phyloP scores from a whole-genome alignment of 2,888 invertebrate species.

The Acrobasis consociella region DNA sequence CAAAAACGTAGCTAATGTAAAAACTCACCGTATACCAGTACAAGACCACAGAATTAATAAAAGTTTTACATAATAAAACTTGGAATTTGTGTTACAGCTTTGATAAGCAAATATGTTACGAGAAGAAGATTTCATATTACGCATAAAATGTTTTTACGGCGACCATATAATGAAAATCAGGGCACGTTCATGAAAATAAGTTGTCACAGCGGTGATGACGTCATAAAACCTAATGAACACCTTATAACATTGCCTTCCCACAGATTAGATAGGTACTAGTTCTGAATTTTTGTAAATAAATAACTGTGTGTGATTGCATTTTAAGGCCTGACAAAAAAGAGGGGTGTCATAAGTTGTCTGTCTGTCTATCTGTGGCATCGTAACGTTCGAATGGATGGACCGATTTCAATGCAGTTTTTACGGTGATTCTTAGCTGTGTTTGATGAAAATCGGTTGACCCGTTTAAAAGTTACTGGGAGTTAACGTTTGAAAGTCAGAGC shows the following conservation, averaged over 20 bases:
- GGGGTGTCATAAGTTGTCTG: no score
- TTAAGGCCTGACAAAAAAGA: no score
- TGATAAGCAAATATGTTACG: neutral
- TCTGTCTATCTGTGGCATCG: no score
- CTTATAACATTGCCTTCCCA: neutral
- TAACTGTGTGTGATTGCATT: no score
- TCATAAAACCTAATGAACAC: conserved; percentile 1
- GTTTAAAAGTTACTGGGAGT: no score
- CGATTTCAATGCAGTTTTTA: no score
- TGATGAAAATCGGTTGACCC: no score
- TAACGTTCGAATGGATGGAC: no score
- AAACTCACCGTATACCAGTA: neutral
- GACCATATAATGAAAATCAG: conserved; percentile 1
- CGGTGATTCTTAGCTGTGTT: no score
- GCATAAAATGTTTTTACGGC: neutral
- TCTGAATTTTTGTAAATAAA: no score
- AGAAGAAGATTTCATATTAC: conserved; percentile 1
- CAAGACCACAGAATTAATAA: no score
- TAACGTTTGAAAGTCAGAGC: no score
- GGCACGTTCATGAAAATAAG: neutral
- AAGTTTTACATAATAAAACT: neutral
- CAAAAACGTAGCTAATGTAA: neutral
- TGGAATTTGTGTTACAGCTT: neutral
- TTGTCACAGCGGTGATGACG: neutral
- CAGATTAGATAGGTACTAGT: neutral